Base-by-base conservation (phyloP, 2,113 vertebrate species). In the Buteo buteo region DNA sequence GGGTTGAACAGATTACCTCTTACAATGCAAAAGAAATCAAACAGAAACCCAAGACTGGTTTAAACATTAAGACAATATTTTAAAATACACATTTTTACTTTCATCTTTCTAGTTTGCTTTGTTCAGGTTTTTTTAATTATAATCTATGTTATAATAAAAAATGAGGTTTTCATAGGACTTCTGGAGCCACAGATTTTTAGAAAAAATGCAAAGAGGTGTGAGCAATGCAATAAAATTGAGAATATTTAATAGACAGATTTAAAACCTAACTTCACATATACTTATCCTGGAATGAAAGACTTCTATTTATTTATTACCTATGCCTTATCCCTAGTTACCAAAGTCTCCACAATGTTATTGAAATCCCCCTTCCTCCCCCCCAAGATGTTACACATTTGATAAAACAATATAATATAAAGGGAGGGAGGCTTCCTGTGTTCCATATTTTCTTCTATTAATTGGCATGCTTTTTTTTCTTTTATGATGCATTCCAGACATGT, bases 381-480 rank as follows among this genome's bases (percentile, higher is more conserved):
- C 9, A 28, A 36, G 9, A 52, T 62, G 22, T 5, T 49, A 2
- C 24, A 57, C 15, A 5, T 64, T 64, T 42, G 5, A 73, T 57
- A 40, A 64, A 54, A 20, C 0, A 52, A 50, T 26, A 3, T 19
- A 32, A 11, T n/a, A 20, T 40, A 38, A 59, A 72, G 9, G 7
- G 10, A 72, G 7, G 3, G 6, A 3, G 1, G 13, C 8, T 62
- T 88, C 34, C 24, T 65, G 5, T 70, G 28, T 32, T 77, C 31
- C 5, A 1, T 62, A 54, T 70, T 83, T 80, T 80, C 38, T 95
- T 58, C 34, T 92, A 62, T 76, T 83, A 88, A 92, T 82, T 82
- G 14, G 6, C 19, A 76, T 25, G 10, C 3, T 44, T 91, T 94
- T 86, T 90, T 91, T 90, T 83, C 3, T 45, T 64, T 55, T 19